Percentiles rank a stretch among this genome's conserved stretches.
Evolutionary conservation across 1,140 invertebrate genomes (phyloP).

Genomic region (Acyrthosiphon pisum): DNA sequence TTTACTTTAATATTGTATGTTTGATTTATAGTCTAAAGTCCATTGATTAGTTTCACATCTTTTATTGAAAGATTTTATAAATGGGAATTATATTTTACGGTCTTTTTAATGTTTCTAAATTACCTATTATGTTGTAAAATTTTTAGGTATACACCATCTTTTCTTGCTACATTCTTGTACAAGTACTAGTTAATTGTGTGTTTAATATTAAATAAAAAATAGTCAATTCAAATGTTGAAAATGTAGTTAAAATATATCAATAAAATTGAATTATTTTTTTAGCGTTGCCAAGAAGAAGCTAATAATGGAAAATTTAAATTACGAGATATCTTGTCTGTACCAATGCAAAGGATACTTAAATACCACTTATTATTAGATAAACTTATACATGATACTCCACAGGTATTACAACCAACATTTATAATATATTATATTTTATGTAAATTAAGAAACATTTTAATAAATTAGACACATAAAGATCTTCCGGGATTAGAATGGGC

Average conservation of each 20-base stretch:
- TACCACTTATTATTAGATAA: conserved; percentile 94
- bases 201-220: background rate
- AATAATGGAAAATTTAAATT: conserved; percentile 95
- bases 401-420: conserved; percentile 67
- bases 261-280: conserved; percentile 64
- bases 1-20: too few relatives aligned
- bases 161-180: background rate
- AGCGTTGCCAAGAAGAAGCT: conserved; percentile 90
- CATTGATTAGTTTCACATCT: too few relatives aligned
- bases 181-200: background rate
- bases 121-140: background rate
- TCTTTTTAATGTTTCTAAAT: too few relatives aligned
- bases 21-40: too few relatives aligned
- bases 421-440: background rate
- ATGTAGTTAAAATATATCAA: too few relatives aligned
- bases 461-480: conserved; percentile 78
- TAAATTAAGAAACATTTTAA: too few relatives aligned
- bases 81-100: too few relatives aligned
- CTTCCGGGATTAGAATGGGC: conserved; percentile 82
- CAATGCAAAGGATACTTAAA: conserved; percentile 97
- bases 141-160: background rate
- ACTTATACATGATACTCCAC: conserved; percentile 87
- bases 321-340: conserved; percentile 92
- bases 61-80: too few relatives aligned
- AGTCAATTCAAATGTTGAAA: too few relatives aligned